Percentiles rank a stretch among this genome's conserved stretches.
These are phyloP conservation scores for Drosophila setifemur DNA, from an alignment of 1,140 invertebrate species.

Conservation along the genomic window DNA sequence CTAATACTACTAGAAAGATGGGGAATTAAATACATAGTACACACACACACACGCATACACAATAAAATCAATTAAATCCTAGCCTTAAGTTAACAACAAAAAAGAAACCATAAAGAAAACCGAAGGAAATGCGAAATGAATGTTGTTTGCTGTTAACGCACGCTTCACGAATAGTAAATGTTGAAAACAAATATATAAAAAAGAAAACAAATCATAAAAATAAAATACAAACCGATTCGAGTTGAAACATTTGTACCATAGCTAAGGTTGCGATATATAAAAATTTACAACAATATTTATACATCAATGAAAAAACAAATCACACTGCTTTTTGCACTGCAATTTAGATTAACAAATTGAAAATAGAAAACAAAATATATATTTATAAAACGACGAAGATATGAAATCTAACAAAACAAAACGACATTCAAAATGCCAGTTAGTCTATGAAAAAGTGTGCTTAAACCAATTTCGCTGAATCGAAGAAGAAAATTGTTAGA, in stretches of 20 bases:
- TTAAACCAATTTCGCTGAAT: conserved; percentile 57
- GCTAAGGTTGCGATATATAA: conserved; percentile 52
- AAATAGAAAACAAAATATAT: conserved; percentile 40
- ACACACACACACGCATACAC: conserved; percentile 36
- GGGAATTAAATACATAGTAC: conserved; percentile 29
- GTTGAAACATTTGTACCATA: conserved; percentile 44
- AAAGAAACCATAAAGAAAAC: neutral
- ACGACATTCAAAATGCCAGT: conserved; percentile 69
- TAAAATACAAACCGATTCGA: conserved; percentile 35
- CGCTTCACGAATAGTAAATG: conserved; percentile 52
- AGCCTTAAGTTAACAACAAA: conserved; percentile 47
- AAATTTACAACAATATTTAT: conserved; percentile 23
- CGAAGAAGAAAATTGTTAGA: conserved; percentile 36
- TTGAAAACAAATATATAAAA: conserved; percentile 21
- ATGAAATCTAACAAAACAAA: conserved; percentile 35
- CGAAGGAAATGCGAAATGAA: conserved; percentile 19
- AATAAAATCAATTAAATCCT: conserved; percentile 43
- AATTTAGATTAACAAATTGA: conserved; percentile 56
- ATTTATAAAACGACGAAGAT: conserved; percentile 19
- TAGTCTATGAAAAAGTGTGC: conserved; percentile 73
- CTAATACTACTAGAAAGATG: conserved; percentile 32
- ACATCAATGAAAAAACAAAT: conserved; percentile 4
- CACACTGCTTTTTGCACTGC: conserved; percentile 60
- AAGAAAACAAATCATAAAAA: conserved; percentile 36
- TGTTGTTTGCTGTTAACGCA: conserved; percentile 74